phyloP scores from a whole-genome alignment of 2,113 vertebrate genomes.

The Odocoileus virginianus region DNA sequence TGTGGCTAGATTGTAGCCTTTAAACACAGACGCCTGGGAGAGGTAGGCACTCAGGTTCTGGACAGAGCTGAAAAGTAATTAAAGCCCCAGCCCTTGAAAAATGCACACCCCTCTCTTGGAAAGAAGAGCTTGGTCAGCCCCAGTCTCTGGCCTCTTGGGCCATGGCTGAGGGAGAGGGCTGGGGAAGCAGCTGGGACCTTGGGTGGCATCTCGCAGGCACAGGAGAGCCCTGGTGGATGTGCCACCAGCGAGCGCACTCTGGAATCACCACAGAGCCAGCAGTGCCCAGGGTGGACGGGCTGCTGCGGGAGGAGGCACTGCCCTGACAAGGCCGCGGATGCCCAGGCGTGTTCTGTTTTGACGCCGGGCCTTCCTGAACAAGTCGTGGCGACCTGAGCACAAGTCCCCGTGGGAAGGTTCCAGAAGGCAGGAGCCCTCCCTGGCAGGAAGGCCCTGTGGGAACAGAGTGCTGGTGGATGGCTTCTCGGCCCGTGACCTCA shows the following conservation, averaged over 20 bases:
- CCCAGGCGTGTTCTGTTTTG: neutral
- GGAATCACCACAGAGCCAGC: neutral
- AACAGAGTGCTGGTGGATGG: neutral
- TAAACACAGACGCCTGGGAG: rapidly evolving
- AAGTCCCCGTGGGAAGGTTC: neutral
- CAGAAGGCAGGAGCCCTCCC: neutral
- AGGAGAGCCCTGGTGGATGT: neutral
- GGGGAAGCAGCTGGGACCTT: neutral
- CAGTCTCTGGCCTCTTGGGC: neutral
- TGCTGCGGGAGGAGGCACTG: neutral
- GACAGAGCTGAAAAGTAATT: neutral
- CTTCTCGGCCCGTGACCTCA: rapidly evolving
- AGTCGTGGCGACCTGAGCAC: neutral
- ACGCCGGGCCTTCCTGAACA: neutral
- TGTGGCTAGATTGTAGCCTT: neutral
- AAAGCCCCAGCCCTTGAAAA: neutral
- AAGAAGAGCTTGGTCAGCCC: neutral
- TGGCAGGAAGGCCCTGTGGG: neutral
- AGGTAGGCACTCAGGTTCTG: neutral
- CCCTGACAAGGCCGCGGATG: rapidly evolving
- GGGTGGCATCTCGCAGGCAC: neutral
- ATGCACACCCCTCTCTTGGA: neutral
- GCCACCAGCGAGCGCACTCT: neutral
- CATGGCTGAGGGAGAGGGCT: neutral
- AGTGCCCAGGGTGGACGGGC: neutral